Percentiles rank a stretch among this genome's conserved stretches.
These are phyloP conservation scores for Eublepharis macularius DNA, from an alignment of 2,113 vertebrate genomes.

Conservation along the genomic window DNA sequence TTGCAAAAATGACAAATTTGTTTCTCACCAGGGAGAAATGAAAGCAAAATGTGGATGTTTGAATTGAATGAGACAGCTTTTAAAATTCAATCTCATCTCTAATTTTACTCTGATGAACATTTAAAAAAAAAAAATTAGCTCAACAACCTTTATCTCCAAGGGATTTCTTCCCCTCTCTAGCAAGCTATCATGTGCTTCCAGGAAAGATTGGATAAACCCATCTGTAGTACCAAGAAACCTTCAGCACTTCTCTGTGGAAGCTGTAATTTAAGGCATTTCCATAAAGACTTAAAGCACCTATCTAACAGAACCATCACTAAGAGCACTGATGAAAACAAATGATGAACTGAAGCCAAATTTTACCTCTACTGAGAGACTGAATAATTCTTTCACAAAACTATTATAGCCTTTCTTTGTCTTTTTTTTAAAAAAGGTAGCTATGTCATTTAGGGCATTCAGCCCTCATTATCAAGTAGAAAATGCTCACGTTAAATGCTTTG, in stretches of 20 bases:
- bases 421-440: slow-evolving; percentile 41
- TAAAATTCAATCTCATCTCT: no score
- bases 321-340: slow-evolving; percentile 49
- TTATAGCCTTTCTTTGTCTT: neutral
- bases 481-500: slow-evolving; percentile 35
- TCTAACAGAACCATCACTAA: slow-evolving; percentile 50
- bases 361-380: slow-evolving; percentile 34
- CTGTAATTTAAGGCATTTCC: slow-evolving; percentile 36
- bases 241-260: slow-evolving; percentile 12
- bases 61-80: no score
- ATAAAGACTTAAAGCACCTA: slow-evolving; percentile 34
- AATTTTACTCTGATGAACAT: slow-evolving; percentile 44
- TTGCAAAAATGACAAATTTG: no score
- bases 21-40: no score
- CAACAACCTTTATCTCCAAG: slow-evolving; percentile 46
- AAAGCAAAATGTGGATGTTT: no score
- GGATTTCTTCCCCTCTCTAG: slow-evolving; percentile 42
- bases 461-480: slow-evolving; percentile 49
- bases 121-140: slow-evolving; percentile 40
- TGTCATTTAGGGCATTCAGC: slow-evolving; percentile 32
- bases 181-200: slow-evolving; percentile 2
- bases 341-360: slow-evolving; percentile 50
- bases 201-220: slow-evolving; percentile 39
- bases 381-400: slow-evolving; percentile 45
- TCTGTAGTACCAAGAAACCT: neutral